phyloP scores from a whole-genome alignment of 2,888 invertebrate genomes.

The Hoplodrina ambigua region DNA sequence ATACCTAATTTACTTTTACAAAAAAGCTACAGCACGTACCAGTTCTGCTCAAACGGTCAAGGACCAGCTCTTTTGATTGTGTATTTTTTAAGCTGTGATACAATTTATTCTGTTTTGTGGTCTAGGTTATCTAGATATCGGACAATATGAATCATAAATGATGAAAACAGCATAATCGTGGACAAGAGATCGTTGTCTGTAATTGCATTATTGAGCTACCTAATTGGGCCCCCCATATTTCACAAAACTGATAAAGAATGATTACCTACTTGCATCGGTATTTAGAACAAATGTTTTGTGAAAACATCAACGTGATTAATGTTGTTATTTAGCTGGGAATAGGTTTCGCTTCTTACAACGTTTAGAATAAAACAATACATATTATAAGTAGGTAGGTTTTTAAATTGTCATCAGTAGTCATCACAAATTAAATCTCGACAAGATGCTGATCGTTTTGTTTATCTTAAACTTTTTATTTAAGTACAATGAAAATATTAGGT shows the following conservation, averaged over 20 bases:
- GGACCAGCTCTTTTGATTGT: background rate
- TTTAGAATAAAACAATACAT: no score
- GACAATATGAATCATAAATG: no score
- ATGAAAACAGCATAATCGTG: background rate
- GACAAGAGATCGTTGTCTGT: slow-evolving; percentile 9
- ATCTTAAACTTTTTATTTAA: background rate
- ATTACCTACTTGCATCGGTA: slow-evolving; percentile 3
- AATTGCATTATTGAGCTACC: slow-evolving; percentile 1
- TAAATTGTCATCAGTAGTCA: background rate
- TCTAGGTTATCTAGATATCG: background rate
- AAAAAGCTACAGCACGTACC: background rate
- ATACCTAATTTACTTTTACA: background rate
- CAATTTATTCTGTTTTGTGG: background rate
- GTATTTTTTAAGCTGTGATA: background rate
- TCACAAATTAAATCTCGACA: background rate
- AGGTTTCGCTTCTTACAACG: no score
- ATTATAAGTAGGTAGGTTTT: no score
- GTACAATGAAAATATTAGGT: no score
- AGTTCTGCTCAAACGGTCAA: background rate
- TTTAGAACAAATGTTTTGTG: slow-evolving; percentile 1
- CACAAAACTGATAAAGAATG: slow-evolving; percentile 28
- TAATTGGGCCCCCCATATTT: slow-evolving; percentile 11
- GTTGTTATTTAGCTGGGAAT: no score
- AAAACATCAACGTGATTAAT: background rate
- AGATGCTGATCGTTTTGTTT: background rate